Base-by-base conservation (phyloP, 2,113 vertebrate species). In the Opisthocomus hoazin region DNA sequence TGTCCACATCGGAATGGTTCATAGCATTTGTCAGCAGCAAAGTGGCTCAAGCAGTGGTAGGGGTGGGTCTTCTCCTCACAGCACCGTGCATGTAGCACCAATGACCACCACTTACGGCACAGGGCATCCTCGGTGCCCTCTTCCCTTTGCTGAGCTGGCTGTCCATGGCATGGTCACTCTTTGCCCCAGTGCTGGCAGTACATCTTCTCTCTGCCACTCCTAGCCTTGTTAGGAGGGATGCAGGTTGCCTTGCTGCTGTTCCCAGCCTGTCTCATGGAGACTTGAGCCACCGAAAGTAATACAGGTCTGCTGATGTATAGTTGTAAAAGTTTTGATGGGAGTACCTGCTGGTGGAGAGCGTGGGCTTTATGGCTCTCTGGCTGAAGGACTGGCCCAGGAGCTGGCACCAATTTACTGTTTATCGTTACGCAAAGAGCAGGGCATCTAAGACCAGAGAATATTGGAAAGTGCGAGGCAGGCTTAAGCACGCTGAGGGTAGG, bases 241-340 rank as follows among this genome's bases (percentile, higher is more conserved):
- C 13, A 57, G 43, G 56, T 84, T 88, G 61, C 37, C 61, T 80
- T 84, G 43, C 60, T 57, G 23, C 41, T 79, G 34, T 18, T 57
- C 48, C 46, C 37, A 79, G 37, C 30, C 22, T 61, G 41, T 57
- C 37, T 79, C 16, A 6, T 14, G 15, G 45, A 91, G 37, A 48
- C 43, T 14, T 30, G 36, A 30, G 39, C 37, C 53, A 45, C 37
- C 50, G 22, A 23, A 58, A 81, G 36, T 43, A 58, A 43, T 29
- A 32, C 0, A 0, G n/a, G n/a, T 58, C 65, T 69, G 26, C 26
- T 54, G 41, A 37, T 26, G 18, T 10, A 3, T 7, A 26, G 5
- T 39, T 73, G 51, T 54, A 61, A 30, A 81, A 15, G 14, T 56
- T 61, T 11, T 22, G 1, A 1, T 21, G 16, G 5, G 9, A 66